Base-by-base conservation (phyloP, 2,113 vertebrate species). In the Aptenodytes patagonicus region DNA sequence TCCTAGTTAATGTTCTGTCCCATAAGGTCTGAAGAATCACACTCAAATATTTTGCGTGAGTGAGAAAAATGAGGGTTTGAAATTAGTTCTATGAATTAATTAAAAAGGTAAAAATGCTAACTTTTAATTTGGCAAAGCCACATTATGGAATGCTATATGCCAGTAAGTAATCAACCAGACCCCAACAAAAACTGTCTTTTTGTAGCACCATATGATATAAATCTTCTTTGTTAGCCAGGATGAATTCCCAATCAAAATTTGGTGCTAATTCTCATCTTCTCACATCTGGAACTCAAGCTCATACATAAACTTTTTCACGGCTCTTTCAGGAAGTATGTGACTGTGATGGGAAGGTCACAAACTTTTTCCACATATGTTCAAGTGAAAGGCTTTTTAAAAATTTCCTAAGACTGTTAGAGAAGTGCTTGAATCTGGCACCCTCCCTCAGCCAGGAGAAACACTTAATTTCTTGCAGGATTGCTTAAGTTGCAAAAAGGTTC, bases 371-470 rank as follows among this genome's bases (percentile, higher is more conserved):
- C 73, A 78, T 25, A 46, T 21, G 54, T 57, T 80, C 52, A 73
- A 86, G 40, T 66, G 54, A 96, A 66, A 88, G 51, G n/a, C 13
- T 94, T 90, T 58, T 76, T 47, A 26, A 77, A 90, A 95, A 47
- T 88, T 96, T 94, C 90, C 72, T 1, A 73, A 76, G 78, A 52
- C 58, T 85, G 16, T 49, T 32, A 77, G 38, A 84, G n/a, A 78
- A 77, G 25, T 51, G 25, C 38, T 77, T 94, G 75, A 77, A 88
- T 69, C 58, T 86, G 70, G 85, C 78, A 90, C 54, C 32, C n/a
- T 72, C 49, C 75, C 55, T 92, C 60, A 92, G 58, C 34, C 92
- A 95, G 90, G 44, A 93, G 71, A 76, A 95, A 96, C 70, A 80
- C 47, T 82, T 78, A n/a, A 81, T 93, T 95, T 89, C 70, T 87